phyloP scores from a whole-genome alignment of 2,888 invertebrate species.

The Limnephilus marmoratus region DNA sequence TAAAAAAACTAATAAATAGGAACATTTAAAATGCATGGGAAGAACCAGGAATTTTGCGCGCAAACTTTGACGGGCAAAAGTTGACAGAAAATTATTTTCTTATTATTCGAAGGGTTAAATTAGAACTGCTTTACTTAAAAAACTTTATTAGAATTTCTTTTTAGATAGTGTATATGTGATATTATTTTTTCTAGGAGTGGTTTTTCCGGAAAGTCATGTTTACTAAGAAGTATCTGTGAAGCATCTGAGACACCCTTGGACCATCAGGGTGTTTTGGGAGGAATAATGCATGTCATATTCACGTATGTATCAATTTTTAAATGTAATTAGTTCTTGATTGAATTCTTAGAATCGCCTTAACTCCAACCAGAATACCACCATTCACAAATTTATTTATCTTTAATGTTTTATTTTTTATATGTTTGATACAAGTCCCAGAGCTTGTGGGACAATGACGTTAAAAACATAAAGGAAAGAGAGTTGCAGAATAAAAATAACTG shows the following conservation, averaged over 20 bases:
- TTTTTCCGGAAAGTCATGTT: slow-evolving; percentile 80
- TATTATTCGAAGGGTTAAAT: too few relatives aligned
- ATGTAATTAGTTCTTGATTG: neutral
- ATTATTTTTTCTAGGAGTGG: slow-evolving; percentile 69
- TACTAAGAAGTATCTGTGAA: slow-evolving; percentile 84
- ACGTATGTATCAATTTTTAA: slow-evolving; percentile 78
- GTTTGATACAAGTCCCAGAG: neutral
- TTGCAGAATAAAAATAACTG: too few relatives aligned
- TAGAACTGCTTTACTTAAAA: too few relatives aligned
- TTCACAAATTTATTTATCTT: neutral
- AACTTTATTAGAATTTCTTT: neutral
- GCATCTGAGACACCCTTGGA: slow-evolving; percentile 81
- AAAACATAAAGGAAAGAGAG: neutral
- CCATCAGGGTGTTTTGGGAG: slow-evolving; percentile 82
- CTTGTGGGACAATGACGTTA: neutral
- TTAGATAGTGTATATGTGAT: neutral
- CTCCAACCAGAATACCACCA: neutral
- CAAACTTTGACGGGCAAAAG: too few relatives aligned
- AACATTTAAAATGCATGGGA: too few relatives aligned
- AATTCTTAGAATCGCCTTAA: neutral
- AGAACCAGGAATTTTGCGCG: too few relatives aligned
- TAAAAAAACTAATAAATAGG: too few relatives aligned
- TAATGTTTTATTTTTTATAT: neutral
- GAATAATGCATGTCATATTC: slow-evolving; percentile 83
- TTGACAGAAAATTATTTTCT: too few relatives aligned